phyloP scores from a whole-genome alignment of 2,888 invertebrate genomes.

The Nycteola revayana region DNA sequence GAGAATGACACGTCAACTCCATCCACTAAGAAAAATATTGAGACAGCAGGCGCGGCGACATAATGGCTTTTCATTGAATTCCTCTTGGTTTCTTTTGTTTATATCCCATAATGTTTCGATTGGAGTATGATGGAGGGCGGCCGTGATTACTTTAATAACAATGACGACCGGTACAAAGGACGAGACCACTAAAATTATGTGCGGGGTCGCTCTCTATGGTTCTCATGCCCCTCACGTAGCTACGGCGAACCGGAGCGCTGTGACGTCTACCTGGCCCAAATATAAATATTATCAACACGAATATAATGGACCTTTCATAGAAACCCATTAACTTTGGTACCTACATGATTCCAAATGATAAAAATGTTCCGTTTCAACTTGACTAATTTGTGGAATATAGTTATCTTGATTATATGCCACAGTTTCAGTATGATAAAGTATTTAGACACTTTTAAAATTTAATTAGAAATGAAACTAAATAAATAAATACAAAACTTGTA shows the following conservation, averaged over 20 bases:
- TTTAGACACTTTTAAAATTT: constrained; percentile 16
- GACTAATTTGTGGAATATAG: constrained; percentile 30
- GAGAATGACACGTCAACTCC: constrained; percentile 77
- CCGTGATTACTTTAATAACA: constrained; percentile 81
- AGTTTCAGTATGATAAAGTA: constrained; percentile 25
- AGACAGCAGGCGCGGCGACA: constrained; percentile 76
- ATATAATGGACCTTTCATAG: constrained; percentile 73
- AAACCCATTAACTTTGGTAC: constrained; percentile 60
- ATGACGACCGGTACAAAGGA: constrained; percentile 75
- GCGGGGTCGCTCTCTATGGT: constrained; percentile 63
- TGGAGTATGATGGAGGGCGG: constrained; percentile 74
- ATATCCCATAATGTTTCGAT: constrained; percentile 81
- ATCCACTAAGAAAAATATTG: constrained; percentile 79
- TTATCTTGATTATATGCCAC: constrained; percentile 16
- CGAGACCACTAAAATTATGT: constrained; percentile 72
- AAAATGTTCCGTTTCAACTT: constrained; percentile 32
- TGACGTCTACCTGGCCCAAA: constrained; percentile 62
- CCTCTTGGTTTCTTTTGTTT: constrained; percentile 80
- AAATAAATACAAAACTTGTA: too few species aligned
- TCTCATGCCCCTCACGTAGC: constrained; percentile 76
- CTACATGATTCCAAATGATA: constrained; percentile 44
- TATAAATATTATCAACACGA: constrained; percentile 70
- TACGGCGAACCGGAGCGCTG: constrained; percentile 40
- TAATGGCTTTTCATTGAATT: constrained; percentile 81
- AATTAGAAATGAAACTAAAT: constrained; percentile 17